These are phyloP conservation scores for Pentalonia nigronervosa DNA, from an alignment of 1,140 invertebrate species.

Conservation along the genomic window DNA sequence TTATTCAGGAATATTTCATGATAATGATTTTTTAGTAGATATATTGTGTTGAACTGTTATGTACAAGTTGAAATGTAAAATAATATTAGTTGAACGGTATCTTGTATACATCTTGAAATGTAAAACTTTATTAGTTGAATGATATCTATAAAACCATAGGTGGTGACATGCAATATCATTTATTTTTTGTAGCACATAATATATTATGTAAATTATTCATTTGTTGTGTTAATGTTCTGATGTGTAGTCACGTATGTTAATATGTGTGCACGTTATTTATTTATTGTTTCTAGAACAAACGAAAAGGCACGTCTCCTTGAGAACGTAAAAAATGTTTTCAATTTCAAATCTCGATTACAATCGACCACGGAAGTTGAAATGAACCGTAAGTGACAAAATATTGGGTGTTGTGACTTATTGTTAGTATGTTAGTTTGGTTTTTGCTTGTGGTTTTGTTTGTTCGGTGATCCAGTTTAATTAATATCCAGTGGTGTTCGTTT, in stretches of 20 bases:
- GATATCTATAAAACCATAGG: not conserved
- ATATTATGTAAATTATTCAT: not conserved
- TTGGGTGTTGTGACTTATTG: not conserved
- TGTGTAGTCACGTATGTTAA: constrained; percentile 36
- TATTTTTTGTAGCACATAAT: not conserved
- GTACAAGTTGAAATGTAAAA: not conserved
- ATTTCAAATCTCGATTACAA: constrained; percentile 75
- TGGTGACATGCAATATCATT: not conserved
- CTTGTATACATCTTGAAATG: not conserved
- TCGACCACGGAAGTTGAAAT: constrained; percentile 86
- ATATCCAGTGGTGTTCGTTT: not conserved
- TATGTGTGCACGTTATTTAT: constrained; percentile 53
- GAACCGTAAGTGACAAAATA: constrained; percentile 78
- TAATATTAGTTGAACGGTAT: not conserved
- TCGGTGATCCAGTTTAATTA: not conserved
- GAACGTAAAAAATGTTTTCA: constrained; percentile 91
- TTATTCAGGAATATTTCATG: not conserved
- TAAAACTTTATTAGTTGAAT: not conserved
- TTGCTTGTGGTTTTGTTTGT: not conserved
- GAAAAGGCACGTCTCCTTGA: constrained; percentile 93
- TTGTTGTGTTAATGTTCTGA: constrained; percentile 10
- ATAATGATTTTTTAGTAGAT: not conserved
- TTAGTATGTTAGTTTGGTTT: not conserved
- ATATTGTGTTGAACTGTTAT: not conserved
- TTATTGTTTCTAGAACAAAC: constrained; percentile 79